phyloP scores from a whole-genome alignment of 2,797 vertebrate genomes.

The Diceros bicornis region DNA sequence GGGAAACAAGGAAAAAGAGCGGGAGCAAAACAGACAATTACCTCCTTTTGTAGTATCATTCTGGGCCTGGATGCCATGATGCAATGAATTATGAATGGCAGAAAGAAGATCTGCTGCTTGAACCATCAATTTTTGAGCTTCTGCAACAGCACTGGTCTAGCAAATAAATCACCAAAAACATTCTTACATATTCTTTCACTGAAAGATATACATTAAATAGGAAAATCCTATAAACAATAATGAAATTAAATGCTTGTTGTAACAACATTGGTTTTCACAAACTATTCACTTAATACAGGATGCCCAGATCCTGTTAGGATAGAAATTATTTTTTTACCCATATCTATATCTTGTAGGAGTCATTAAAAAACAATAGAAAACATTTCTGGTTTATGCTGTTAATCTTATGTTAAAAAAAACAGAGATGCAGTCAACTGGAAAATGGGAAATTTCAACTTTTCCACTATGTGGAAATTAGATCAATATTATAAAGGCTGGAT shows the following conservation, averaged over 20 bases:
- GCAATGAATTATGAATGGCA: conserved; percentile 96
- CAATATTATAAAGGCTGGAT: background rate
- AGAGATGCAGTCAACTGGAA: background rate
- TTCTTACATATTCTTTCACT: conserved; percentile 85
- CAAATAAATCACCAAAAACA: conserved; percentile 84
- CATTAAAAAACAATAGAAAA: conserved; percentile 1
- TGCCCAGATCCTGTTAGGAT: conserved; percentile 68
- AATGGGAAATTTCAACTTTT: conserved; percentile 3
- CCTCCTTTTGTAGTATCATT: conserved; percentile 99
- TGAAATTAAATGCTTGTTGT: conserved; percentile 68
- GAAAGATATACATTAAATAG: conserved; percentile 81
- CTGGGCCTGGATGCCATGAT: conserved; percentile 98
- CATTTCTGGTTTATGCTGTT: conserved; percentile 51
- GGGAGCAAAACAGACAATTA: conserved; percentile 81
- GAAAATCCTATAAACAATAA: conserved; percentile 83
- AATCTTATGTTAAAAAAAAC: background rate
- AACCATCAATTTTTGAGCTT: conserved; percentile 98
- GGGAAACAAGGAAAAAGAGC: conserved; percentile 16
- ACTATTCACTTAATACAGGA: conserved; percentile 70
- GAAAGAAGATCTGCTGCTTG: conserved; percentile 97
- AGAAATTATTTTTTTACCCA: conserved; percentile 39
- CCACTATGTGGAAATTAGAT: background rate
- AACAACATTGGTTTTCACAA: conserved; percentile 74
- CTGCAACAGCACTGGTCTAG: conserved; percentile 97
- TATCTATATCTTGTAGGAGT: background rate